These are phyloP conservation scores for Antennarius maculatus DNA, from an alignment of 2,797 vertebrate genomes.

Conservation along the genomic window DNA sequence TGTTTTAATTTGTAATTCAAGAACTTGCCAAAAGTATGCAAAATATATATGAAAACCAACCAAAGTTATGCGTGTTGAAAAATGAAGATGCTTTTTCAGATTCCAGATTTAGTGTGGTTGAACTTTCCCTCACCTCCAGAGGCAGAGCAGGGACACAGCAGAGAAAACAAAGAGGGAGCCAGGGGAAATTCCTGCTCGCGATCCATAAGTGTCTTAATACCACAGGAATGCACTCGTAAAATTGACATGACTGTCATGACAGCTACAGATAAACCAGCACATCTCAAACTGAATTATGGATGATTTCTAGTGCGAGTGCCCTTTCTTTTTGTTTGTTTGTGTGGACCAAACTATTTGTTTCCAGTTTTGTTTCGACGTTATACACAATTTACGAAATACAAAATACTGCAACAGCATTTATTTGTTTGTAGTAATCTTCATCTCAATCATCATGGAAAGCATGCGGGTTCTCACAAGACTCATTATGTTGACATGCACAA, in stretches of 20 bases:
- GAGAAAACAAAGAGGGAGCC: conserved; percentile 48
- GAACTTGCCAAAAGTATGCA: conserved; percentile 9
- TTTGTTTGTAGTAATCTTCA: conserved; percentile 35
- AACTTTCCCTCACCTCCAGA: conserved; percentile 73
- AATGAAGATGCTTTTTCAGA: conserved; percentile 51
- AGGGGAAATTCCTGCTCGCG: conserved; percentile 74
- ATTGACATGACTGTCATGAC: conserved; percentile 58
- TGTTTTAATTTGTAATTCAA: conserved; percentile 4
- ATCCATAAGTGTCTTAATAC: conserved; percentile 66
- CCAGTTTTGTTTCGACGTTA: conserved; percentile 12
- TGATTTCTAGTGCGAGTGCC: conserved; percentile 27
- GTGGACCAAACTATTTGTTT: conserved; percentile 13
- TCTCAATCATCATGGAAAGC: conserved; percentile 16
- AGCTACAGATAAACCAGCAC: conserved; percentile 42
- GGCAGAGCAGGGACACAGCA: conserved; percentile 59
- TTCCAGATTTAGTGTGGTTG: conserved; percentile 66
- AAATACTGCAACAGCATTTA: conserved; percentile 10
- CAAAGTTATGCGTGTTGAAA: conserved; percentile 19
- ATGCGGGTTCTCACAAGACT: conserved; percentile 48
- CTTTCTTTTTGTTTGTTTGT: conserved; percentile 36
- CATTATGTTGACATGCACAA: conserved; percentile 17
- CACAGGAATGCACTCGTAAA: conserved; percentile 68
- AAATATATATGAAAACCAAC: background rate
- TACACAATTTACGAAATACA: conserved; percentile 4
- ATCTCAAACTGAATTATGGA: conserved; percentile 4